Evolutionary conservation across 2,888 invertebrate species (phyloP).

Genomic region (Cerastis rubricosa): DNA sequence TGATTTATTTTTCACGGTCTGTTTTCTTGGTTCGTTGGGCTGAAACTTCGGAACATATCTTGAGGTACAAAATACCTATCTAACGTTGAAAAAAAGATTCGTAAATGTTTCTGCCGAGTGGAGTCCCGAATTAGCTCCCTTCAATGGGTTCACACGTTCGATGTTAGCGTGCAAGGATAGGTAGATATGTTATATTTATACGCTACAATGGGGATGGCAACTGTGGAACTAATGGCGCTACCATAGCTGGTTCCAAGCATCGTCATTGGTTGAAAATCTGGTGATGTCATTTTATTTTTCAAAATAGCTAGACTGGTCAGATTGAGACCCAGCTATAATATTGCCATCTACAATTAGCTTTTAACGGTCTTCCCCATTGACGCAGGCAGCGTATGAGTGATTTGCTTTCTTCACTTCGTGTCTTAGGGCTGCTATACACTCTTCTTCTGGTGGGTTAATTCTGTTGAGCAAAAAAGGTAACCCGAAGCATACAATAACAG

Average conservation of each 20-base stretch:
- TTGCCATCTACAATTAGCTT: no score
- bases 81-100: slow-evolving; percentile 25
- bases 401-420: not conserved
- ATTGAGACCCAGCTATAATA: no score
- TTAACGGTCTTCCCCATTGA: no score
- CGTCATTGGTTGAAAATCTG: no score
- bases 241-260: no score
- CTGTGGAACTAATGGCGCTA: no score
- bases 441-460: not conserved
- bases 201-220: no score
- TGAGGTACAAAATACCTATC: not conserved
- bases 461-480: not conserved
- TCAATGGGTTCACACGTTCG: slow-evolving; percentile 26
- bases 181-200: slow-evolving; percentile 6
- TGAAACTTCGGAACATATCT: slow-evolving; percentile 10
- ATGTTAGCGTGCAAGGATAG: not conserved
- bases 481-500: not conserved
- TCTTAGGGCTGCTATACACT: not conserved
- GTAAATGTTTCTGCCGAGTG: slow-evolving; percentile 14
- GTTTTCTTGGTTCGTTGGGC: slow-evolving; percentile 46
- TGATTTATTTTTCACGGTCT: slow-evolving; percentile 48
- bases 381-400: not conserved
- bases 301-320: no score
- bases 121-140: slow-evolving; percentile 31
- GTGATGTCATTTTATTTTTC: no score